Percentiles rank a stretch among this genome's conserved stretches.
phyloP scores from a whole-genome alignment of 2,797 vertebrate genomes.

The Melanotaenia pygmaea region DNA sequence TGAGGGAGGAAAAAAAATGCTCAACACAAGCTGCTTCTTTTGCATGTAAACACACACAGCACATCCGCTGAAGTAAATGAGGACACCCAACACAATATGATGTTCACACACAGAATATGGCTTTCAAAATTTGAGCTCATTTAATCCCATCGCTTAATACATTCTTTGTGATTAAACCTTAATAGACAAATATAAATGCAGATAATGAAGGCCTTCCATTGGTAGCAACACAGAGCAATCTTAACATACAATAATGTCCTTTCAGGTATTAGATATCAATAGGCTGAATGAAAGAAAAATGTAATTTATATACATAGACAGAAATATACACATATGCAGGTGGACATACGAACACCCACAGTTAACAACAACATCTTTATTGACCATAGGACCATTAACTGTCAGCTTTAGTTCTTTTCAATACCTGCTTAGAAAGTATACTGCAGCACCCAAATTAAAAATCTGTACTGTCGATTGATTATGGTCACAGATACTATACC shows the following conservation, averaged over 20 bases:
- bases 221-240: slow-evolving; percentile 58
- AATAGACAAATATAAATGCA: slow-evolving; percentile 77
- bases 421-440: slow-evolving; percentile 52
- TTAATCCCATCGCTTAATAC: slow-evolving; percentile 78
- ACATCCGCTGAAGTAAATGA: slow-evolving; percentile 34
- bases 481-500: slow-evolving; percentile 82
- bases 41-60: slow-evolving; percentile 31
- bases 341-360: slow-evolving; percentile 67
- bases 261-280: slow-evolving; percentile 70
- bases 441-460: slow-evolving; percentile 70
- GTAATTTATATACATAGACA: slow-evolving; percentile 77
- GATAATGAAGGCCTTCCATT: slow-evolving; percentile 73
- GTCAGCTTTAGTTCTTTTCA: slow-evolving; percentile 47
- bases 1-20: slow-evolving; percentile 32
- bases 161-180: slow-evolving; percentile 77
- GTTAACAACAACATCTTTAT: slow-evolving; percentile 71
- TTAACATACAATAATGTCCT: slow-evolving; percentile 62
- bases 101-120: slow-evolving; percentile 72
- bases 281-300: slow-evolving; percentile 66
- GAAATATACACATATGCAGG: slow-evolving; percentile 80
- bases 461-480: slow-evolving; percentile 69
- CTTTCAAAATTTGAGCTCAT: slow-evolving; percentile 76
- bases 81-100: slow-evolving; percentile 55
- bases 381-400: slow-evolving; percentile 66
- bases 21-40: slow-evolving; percentile 38